Conservation (phyloP, 2,113 vertebrate genomes). For the Catharus minimus region DNA sequence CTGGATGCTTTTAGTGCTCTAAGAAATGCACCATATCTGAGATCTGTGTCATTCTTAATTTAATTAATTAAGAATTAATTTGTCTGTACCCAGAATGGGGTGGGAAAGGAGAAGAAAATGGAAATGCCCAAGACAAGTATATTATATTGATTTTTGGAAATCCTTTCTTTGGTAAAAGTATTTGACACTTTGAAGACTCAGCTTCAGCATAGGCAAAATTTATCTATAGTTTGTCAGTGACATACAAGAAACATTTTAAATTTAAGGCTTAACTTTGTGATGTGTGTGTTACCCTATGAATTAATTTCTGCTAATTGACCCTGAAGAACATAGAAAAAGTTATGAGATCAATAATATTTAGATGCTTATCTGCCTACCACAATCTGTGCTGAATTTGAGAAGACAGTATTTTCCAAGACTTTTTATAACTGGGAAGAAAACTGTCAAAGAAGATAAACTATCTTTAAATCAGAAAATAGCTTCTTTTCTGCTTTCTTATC, state of each 20-base stretch:
- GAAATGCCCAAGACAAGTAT: neutral
- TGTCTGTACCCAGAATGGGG: neutral
- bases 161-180: neutral
- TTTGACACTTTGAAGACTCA: neutral
- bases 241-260: neutral
- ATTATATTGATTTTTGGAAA: neutral
- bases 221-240: neutral
- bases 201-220: neutral
- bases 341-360: neutral
- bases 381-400: neutral
- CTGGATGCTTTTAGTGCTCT: neutral
- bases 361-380: neutral
- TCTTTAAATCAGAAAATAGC: slow-evolving; percentile 46
- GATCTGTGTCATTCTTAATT: neutral
- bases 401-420: neutral
- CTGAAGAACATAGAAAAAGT: neutral
- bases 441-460: slow-evolving; percentile 20
- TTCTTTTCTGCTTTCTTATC: slow-evolving; percentile 23
- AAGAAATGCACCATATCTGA: neutral
- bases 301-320: neutral
- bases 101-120: neutral
- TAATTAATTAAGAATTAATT: neutral
- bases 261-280: neutral
- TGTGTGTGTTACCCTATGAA: neutral
- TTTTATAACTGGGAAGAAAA: neutral